Evolutionary conservation across 2,113 vertebrate species (phyloP).

Genomic region (Aythya baeri): DNA sequence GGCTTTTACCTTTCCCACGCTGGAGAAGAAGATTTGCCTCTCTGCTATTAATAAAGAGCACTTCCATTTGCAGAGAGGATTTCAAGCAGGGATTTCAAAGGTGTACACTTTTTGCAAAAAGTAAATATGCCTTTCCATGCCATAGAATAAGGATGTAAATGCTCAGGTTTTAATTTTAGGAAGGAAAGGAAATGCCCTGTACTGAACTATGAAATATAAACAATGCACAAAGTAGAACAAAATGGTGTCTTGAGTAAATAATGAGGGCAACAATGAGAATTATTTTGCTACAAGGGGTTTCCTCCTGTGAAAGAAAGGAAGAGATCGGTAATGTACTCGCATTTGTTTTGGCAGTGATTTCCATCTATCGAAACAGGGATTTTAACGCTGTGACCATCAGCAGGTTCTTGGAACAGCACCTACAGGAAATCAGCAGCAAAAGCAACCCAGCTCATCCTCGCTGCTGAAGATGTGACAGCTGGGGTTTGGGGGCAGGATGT

Average conservation of each 20-base stretch:
- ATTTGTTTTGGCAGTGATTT: background rate
- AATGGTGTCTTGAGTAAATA: constrained; percentile 31
- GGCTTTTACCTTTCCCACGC: background rate
- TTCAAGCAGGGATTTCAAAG: background rate
- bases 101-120: background rate
- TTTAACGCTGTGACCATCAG: constrained; percentile 19
- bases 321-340: background rate
- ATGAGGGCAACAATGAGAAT: background rate
- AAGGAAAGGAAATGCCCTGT: background rate
- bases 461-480: constrained; percentile 22
- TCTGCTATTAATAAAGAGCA: background rate
- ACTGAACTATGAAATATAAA: constrained; percentile 3
- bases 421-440: background rate
- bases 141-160: background rate
- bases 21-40: background rate
- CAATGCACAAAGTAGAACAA: constrained; percentile 18
- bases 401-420: background rate
- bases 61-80: background rate
- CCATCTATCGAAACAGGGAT: background rate
- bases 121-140: background rate
- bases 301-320: constrained; percentile 7
- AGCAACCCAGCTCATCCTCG: background rate
- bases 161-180: background rate
- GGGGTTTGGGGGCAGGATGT: constrained; percentile 20
- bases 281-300: background rate